A percentile compares a stretch with the other conserved stretches of the same genome.
phyloP scores from a whole-genome alignment of 2,888 invertebrate genomes.

The Ischnura elegans region DNA sequence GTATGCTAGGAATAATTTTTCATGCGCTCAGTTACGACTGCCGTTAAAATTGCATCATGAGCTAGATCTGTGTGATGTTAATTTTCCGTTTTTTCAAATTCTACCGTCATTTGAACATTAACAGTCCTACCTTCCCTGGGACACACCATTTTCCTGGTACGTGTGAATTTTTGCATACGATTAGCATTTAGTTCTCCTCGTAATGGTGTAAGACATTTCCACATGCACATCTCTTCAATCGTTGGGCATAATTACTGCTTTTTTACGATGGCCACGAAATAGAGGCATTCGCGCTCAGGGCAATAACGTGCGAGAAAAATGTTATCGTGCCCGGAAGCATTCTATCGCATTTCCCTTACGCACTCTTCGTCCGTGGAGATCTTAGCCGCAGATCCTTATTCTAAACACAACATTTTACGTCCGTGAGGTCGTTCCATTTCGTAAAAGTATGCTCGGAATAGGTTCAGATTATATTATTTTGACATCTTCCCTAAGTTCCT shows the following conservation, averaged over 20 bases:
- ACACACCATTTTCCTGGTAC: not conserved
- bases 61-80: no score
- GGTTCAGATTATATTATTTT: constrained; percentile 29
- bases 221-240: not conserved
- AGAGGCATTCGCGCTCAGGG: not conserved
- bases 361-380: not conserved
- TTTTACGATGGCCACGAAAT: not conserved
- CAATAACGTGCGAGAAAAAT: not conserved
- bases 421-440: not conserved
- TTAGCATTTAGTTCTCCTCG: not conserved
- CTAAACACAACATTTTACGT: not conserved
- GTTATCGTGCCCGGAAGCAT: not conserved
- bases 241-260: not conserved
- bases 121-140: no score
- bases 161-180: not conserved
- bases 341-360: not conserved
- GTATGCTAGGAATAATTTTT: no score
- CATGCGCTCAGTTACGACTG: no score
- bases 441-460: constrained; percentile 33
- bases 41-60: no score
- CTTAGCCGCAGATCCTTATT: not conserved
- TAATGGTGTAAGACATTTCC: not conserved
- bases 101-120: no score
- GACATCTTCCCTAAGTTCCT: constrained; percentile 13
- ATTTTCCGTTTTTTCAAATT: no score